Evolutionary conservation across 2,888 invertebrate species (phyloP).

Genomic region (Luffia ferchaultella): DNA sequence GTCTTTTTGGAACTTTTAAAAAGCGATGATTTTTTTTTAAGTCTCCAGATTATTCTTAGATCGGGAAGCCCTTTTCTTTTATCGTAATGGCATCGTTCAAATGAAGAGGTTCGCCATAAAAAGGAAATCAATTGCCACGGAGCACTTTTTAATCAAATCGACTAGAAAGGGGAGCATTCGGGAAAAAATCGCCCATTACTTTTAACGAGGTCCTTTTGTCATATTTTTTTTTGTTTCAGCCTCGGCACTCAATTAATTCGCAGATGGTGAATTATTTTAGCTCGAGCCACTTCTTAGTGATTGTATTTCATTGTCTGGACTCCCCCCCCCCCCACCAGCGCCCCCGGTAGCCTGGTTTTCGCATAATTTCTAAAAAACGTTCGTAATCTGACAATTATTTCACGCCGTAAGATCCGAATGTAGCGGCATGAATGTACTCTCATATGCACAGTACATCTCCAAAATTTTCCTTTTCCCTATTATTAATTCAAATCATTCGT

Average conservation of each 20-base stretch:
- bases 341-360: no score
- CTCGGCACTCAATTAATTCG: conserved; percentile 38
- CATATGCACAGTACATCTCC: no score
- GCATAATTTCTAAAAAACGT: no score
- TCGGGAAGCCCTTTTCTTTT: not conserved
- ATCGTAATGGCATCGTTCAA: conserved; percentile 14
- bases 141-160: conserved; percentile 55
- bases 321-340: no score
- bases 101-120: conserved; percentile 40
- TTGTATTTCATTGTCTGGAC: not conserved
- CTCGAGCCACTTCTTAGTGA: not conserved
- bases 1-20: not conserved
- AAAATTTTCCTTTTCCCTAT: no score
- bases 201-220: conserved; percentile 56
- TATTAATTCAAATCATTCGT: no score
- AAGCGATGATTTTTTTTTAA: not conserved
- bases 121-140: conserved; percentile 49
- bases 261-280: conserved; percentile 11
- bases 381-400: no score
- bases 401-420: no score
- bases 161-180: conserved; percentile 35
- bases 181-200: conserved; percentile 39
- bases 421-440: no score
- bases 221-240: conserved; percentile 50
- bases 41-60: not conserved